Evolutionary conservation across 2,888 invertebrate species (phyloP), one percentile per base, ranked within the genome.

Genomic region (Caenorhabditis wallacei): DNA sequence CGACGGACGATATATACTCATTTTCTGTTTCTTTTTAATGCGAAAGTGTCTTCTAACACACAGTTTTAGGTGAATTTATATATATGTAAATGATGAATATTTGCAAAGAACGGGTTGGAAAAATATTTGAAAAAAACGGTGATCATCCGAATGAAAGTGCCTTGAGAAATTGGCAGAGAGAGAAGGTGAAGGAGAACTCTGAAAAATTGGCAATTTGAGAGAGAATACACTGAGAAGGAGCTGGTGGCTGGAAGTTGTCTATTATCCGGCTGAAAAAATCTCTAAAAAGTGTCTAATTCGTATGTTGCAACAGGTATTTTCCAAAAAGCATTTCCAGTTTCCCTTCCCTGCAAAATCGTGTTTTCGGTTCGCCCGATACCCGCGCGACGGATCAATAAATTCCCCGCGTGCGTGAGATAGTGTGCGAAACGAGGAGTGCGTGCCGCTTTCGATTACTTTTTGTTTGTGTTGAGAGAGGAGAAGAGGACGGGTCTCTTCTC

Each of bases 21-120:
- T 78, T 78, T 69, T 78, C 69, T 78, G 61, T 70, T 69, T 56
- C 26, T 63, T 78, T 78, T 78, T 22, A n/a, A 18, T 35, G 37
- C 53, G 46, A 69, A 69, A 69, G 43, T 59, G 46, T 43, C 30
- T 75, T 78, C 51, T 78, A 69, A 69, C 69, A 69, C 35, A 63
- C 18, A 37, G 37, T 78, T 78, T 54, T 61, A 70, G 69, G 63
- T 63, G 61, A 76, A 64, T 64, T 46, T n/a, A 48, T n/a, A n/a
- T n/a, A n/a, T n/a, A n/a, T n/a, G n/a, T n/a, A n/a, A n/a, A n/a
- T 48, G 43, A 43, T 43, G 43, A 43, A 13, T 10, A 16, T 48
- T 18, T 35, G 46, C 26, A 56, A 74, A 74, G 63, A 69, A 69
- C 22, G 40, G 64, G 16, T 54, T 68, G 68, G 61, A 69, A 69